Conservation (phyloP, 1,140 invertebrate species). For the Hesperophylax magnus region DNA sequence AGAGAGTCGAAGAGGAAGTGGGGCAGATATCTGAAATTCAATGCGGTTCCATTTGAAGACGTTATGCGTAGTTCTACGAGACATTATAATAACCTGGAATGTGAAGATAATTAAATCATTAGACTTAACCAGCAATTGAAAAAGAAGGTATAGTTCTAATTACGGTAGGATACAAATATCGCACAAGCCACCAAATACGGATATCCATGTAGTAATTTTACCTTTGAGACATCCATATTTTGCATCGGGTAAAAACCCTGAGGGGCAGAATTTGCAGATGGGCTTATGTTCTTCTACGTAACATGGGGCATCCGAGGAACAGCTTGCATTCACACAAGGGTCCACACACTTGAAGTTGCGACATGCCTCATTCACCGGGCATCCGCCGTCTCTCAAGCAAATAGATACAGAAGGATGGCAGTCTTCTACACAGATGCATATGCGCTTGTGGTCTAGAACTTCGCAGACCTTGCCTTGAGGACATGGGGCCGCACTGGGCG, state of each 20-base stretch:
- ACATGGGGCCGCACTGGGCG: constrained; percentile 76
- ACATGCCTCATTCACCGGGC: constrained; percentile 86
- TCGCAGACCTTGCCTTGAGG: constrained; percentile 86
- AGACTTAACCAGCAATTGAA: constrained; percentile 61
- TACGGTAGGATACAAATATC: constrained; percentile 56
- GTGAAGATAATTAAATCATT: constrained; percentile 71
- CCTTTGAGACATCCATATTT: constrained; percentile 96
- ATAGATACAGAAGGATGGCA: constrained; percentile 89
- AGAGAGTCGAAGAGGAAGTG: constrained; percentile 57
- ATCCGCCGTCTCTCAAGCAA: constrained; percentile 90
- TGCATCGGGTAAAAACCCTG: constrained; percentile 88
- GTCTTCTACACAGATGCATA: constrained; percentile 89
- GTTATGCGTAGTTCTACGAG: constrained; percentile 62
- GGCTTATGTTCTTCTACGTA: constrained; percentile 93
- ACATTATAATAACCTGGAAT: constrained; percentile 67
- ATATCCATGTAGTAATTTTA: constrained; percentile 71
- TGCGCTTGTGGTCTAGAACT: constrained; percentile 86
- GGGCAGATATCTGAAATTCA: constrained; percentile 60
- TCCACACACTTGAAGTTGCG: constrained; percentile 91
- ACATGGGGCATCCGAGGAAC: constrained; percentile 87
- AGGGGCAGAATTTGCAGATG: constrained; percentile 94
- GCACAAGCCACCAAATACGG: constrained; percentile 58
- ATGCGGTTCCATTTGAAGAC: constrained; percentile 67
- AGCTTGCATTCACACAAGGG: constrained; percentile 85
- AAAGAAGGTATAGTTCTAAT: constrained; percentile 57